Evolutionary conservation across 1,140 invertebrate genomes (phyloP).

Genomic region (Drosophila ogumai): DNA sequence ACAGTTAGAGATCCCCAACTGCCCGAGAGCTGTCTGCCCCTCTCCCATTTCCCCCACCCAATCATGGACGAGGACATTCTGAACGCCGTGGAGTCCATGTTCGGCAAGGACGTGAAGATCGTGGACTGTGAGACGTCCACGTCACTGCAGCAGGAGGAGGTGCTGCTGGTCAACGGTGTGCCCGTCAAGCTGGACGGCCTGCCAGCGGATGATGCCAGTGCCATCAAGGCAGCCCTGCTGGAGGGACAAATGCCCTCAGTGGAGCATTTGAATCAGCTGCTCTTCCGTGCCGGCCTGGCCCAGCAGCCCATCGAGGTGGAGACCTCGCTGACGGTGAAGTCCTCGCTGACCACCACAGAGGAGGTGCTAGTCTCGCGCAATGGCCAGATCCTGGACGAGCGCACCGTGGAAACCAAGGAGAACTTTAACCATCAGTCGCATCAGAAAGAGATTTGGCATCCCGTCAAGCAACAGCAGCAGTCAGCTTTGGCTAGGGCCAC

Average conservation of each 20-base stretch:
- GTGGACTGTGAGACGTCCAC: slow-evolving; percentile 92
- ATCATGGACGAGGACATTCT: slow-evolving; percentile 91
- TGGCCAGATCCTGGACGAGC: slow-evolving; percentile 90
- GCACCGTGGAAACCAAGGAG: slow-evolving; percentile 90
- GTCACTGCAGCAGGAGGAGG: slow-evolving; percentile 90
- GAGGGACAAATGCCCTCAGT: slow-evolving; percentile 90
- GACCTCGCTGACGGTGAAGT: slow-evolving; percentile 90
- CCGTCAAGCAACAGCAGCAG: slow-evolving; percentile 77
- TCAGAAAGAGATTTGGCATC: slow-evolving; percentile 90
- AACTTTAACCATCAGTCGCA: slow-evolving; percentile 90
- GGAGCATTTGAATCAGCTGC: slow-evolving; percentile 90
- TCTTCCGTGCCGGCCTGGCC: slow-evolving; percentile 89
- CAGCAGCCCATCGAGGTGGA: slow-evolving; percentile 90
- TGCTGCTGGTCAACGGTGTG: slow-evolving; percentile 90
- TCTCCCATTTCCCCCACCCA: not conserved
- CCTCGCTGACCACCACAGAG: slow-evolving; percentile 90
- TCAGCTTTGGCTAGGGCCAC: slow-evolving; percentile 51
- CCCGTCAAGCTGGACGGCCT: slow-evolving; percentile 88
- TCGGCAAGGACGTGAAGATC: slow-evolving; percentile 90
- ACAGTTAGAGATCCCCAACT: slow-evolving; percentile 12
- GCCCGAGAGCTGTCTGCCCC: slow-evolving; percentile 22
- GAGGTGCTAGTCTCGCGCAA: slow-evolving; percentile 90
- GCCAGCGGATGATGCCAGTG: slow-evolving; percentile 87
- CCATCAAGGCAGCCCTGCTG: slow-evolving; percentile 89
- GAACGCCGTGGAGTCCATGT: slow-evolving; percentile 91